Base-by-base conservation (phyloP, 2,113 vertebrate species). In the Stomatorhinus ivindoensis region DNA sequence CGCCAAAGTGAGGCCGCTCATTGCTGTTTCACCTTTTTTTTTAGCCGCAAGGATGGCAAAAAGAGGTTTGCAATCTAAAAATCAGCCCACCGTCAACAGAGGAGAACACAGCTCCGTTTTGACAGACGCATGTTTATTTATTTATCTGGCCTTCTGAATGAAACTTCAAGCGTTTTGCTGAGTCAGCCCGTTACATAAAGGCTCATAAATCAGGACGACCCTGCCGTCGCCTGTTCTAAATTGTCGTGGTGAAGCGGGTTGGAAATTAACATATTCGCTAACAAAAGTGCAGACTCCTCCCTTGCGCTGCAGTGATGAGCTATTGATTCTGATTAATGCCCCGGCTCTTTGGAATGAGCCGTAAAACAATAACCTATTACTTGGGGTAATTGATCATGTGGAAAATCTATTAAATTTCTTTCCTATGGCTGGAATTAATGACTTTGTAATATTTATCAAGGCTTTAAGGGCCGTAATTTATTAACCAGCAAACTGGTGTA, bases 361-460 rank as follows among this genome's bases (percentile, higher is more conserved):
- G 92, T 94, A 92, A 94, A 95, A 94, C 92, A 95, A 93, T 93
- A 94, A 92, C 91, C 92, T 90, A 94, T 95, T 94, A 94, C 91
- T 88, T 51, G 76, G 90, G 90, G 90, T 94, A 95, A 95, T 95
- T 94, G 94, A 94, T 95, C 92, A 92, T 94, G 93, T 92, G 88
- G 92, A 93, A 95, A 94, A 94, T 93, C 91, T 91, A 93, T 93
- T 91, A 88, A 86, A 89, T 89, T 93, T 86, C 87, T 92, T 91
- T 92, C 90, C 91, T 89, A 47, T 69, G 90, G 93, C 92, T 91
- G 89, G 90, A 93, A 93, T 90, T 73, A 93, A 94, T 91, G 91
- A 88, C 88, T 91, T 89, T 91, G 88, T 91, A 92, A 90, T 91
- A 91, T 91, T 91, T 90, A 90, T 89, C 89, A 90, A 90, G 88